Evolutionary conservation across 2,113 vertebrate species (phyloP).

Genomic region (Ciconia stormi): DNA sequence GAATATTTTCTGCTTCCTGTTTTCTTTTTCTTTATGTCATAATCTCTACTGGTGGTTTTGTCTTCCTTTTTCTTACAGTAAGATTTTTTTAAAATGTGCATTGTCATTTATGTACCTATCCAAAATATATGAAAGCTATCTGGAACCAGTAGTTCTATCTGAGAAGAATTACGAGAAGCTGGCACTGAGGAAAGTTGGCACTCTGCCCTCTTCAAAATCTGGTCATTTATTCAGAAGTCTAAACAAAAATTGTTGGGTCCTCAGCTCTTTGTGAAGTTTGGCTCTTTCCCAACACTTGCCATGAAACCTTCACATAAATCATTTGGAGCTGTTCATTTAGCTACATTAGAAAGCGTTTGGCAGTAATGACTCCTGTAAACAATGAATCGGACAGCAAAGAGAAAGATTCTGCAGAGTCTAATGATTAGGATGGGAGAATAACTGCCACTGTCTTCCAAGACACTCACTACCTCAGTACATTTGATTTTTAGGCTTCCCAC

Average conservation of each 20-base stretch:
- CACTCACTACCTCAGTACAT: neutral
- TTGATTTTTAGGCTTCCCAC: neutral
- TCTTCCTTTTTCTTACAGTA: neutral
- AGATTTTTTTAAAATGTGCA: neutral
- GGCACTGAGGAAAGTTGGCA: neutral
- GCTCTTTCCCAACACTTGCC: neutral
- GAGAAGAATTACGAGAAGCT: neutral
- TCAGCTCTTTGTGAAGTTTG: neutral
- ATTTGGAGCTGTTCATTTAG: neutral
- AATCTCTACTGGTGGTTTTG: neutral
- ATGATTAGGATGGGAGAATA: neutral
- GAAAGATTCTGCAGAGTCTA: neutral
- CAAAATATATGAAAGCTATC: neutral
- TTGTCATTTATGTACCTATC: neutral
- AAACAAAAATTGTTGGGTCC: neutral
- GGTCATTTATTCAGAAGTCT: neutral
- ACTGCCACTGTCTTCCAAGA: neutral
- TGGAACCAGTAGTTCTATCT: neutral
- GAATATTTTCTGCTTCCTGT: neutral
- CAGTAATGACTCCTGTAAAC: neutral
- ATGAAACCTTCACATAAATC: conserved; percentile 11
- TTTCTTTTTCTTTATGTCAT: neutral
- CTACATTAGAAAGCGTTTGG: neutral
- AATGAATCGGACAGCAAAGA: neutral
- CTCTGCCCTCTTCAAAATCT: neutral